Percentiles rank a stretch among this genome's conserved stretches.
phyloP scores from a whole-genome alignment of 2,888 invertebrate genomes.

The Xylota sylvarum region DNA sequence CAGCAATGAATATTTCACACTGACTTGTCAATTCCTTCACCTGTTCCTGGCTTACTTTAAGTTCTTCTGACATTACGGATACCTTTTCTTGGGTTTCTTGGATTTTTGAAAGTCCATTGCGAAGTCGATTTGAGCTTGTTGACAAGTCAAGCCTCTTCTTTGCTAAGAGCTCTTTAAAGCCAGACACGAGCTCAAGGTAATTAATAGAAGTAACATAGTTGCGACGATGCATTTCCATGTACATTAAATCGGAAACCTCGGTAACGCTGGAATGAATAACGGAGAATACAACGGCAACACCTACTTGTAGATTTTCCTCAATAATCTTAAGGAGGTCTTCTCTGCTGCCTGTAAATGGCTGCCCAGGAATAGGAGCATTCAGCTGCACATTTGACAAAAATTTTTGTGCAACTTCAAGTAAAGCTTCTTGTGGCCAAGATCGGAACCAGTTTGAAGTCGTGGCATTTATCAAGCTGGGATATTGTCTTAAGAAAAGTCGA shows the following conservation, averaged over 20 bases:
- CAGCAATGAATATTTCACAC: constrained; percentile 93
- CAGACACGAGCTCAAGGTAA: constrained; percentile 93
- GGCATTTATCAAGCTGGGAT: constrained; percentile 94
- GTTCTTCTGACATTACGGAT: constrained; percentile 92
- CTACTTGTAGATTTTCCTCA: constrained; percentile 88
- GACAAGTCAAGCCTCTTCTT: constrained; percentile 90
- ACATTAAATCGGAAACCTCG: constrained; percentile 90
- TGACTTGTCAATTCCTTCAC: constrained; percentile 92
- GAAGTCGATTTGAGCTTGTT: constrained; percentile 91
- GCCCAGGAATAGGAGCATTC: constrained; percentile 89
- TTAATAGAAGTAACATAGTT: constrained; percentile 96
- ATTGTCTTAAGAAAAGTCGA: constrained; percentile 92
- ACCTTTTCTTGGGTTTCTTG: constrained; percentile 94
- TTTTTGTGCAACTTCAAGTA: constrained; percentile 95
- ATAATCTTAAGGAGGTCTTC: constrained; percentile 82
- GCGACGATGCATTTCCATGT: constrained; percentile 90
- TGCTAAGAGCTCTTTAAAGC: constrained; percentile 91
- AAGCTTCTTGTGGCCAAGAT: constrained; percentile 94
- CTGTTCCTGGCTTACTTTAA: constrained; percentile 90
- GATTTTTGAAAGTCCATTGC: constrained; percentile 94
- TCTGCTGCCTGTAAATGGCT: constrained; percentile 81
- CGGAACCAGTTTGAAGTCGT: constrained; percentile 96
- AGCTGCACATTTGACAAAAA: constrained; percentile 91
- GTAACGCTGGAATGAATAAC: constrained; percentile 93
- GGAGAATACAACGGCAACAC: constrained; percentile 91